Conservation (phyloP, 2,888 invertebrate species). For the Cremastinae sp. region DNA sequence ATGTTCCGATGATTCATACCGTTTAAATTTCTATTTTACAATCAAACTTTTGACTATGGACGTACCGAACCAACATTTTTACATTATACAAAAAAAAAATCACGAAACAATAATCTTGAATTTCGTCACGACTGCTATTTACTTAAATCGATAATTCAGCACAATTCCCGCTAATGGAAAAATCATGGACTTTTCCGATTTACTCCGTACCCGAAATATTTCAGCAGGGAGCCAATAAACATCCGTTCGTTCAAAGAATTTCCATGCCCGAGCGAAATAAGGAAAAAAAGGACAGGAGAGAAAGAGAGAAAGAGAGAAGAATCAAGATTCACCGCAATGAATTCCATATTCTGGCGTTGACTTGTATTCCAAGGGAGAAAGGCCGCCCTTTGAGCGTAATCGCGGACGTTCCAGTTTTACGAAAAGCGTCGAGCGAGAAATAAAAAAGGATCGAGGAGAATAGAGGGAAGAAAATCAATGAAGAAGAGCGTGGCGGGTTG, state of each 20-base stretch:
- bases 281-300: too few relatives aligned
- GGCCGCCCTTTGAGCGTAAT: slow-evolving; percentile 26
- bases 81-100: too few relatives aligned
- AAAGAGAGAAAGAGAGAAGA: too few relatives aligned
- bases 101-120: too few relatives aligned
- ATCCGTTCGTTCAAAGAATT: slow-evolving; percentile 3
- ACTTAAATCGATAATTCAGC: too few relatives aligned
- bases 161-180: neutral
- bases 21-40: too few relatives aligned
- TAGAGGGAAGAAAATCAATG: slow-evolving; percentile 48
- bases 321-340: slow-evolving; percentile 12
- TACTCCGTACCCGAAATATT: too few relatives aligned
- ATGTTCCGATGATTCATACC: too few relatives aligned
- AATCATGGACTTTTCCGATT: neutral
- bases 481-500: slow-evolving; percentile 34
- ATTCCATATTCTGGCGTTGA: slow-evolving; percentile 5
- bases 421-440: slow-evolving; percentile 15
- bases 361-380: slow-evolving; percentile 27
- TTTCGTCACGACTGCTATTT: neutral
- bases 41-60: too few relatives aligned
- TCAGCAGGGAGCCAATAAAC: neutral
- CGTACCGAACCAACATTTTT: too few relatives aligned
- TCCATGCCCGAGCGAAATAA: too few relatives aligned
- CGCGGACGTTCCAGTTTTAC: slow-evolving; percentile 32
- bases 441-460: slow-evolving; percentile 21